Evolutionary conservation across 2,113 vertebrate species (phyloP), one percentile per base, ranked within the genome.

Genomic region (Percopsis transmontana): DNA sequence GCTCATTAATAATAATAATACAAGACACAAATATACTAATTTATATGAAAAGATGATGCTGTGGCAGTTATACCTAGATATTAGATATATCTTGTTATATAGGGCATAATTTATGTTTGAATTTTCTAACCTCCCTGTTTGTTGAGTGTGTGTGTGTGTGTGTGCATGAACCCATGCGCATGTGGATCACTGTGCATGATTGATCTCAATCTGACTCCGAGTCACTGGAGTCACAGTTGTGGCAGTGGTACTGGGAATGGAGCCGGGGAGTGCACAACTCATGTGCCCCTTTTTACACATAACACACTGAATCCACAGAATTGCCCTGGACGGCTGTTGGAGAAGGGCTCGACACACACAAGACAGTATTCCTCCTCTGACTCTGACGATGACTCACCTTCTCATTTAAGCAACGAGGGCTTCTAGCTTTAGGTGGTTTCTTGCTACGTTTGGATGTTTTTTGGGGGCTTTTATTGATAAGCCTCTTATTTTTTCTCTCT

Each of bases 401-500:
- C 38, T 68, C 23, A 27, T 51, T 47, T 39, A 51, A 39, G 1
- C 47, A 44, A 23, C 20, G 10, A 19, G 21, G 51, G 21, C 51
- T 53, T 53, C 21, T n/a, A 11, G 51, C 51, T 2, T 53, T 2
- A 7, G 51, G 18, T 21, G 20, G 5, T 53, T 53, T 20, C 65
- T 47, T 57, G 24, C 21, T 66, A 21, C 33, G 11, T 24, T 55
- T 21, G 13, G 41, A 39, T 42, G 41, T 60, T 60, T 20, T 60
- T 5, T 53, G 42, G 13, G 40, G 40, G 9, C 15, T 47, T 16
- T 47, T 67, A 48, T 67, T 21, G 20, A 47, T 47, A 13, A 39
- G 54, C 41, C 23, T 48, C 55, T 48, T n/a, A 44, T 62, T 21
- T 57, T n/a, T 23, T 58, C 14, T 58, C 14, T 68, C 47, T 68